Evolutionary conservation across 2,113 vertebrate species (phyloP).

Genomic region (Acanthochromis polyacanthus): DNA sequence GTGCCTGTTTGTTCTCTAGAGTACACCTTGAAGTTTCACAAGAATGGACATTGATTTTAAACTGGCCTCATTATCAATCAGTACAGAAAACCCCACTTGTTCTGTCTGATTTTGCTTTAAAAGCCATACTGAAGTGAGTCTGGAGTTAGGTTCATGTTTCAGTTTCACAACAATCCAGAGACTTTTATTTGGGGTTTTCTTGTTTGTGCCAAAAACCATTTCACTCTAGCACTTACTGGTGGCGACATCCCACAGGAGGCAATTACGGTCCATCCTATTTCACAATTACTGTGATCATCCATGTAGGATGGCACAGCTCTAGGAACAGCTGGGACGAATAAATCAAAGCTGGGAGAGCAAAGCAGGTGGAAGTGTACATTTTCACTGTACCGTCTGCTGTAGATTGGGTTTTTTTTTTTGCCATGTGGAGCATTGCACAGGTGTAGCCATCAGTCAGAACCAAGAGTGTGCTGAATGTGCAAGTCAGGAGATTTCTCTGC

Average conservation of each 20-base stretch:
- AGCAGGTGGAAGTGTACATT: slow-evolving; percentile 55
- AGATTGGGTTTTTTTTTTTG: slow-evolving; percentile 16
- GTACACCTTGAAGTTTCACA: slow-evolving; percentile 15
- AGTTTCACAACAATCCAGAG: slow-evolving; percentile 18
- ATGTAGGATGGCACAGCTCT: slow-evolving; percentile 42
- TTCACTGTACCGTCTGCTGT: slow-evolving; percentile 11
- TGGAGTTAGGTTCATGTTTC: slow-evolving; percentile 41
- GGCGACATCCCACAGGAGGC: slow-evolving; percentile 62
- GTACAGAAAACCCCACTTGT: slow-evolving; percentile 2
- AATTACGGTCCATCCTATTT: slow-evolving; percentile 69
- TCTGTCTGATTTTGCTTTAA: slow-evolving; percentile 20
- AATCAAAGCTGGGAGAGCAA: slow-evolving; percentile 66
- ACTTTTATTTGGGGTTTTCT: slow-evolving; percentile 47
- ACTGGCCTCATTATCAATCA: slow-evolving; percentile 2
- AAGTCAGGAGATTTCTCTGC: slow-evolving; percentile 9
- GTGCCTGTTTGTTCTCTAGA: slow-evolving; percentile 1
- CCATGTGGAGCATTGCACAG: slow-evolving; percentile 28
- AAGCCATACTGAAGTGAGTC: slow-evolving; percentile 15
- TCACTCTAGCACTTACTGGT: slow-evolving; percentile 44
- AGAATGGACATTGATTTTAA: slow-evolving; percentile 19
- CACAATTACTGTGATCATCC: slow-evolving; percentile 67
- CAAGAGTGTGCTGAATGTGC: slow-evolving; percentile 45
- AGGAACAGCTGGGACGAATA: slow-evolving; percentile 68
- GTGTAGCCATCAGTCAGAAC: slow-evolving; percentile 39
- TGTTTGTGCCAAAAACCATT: slow-evolving; percentile 44